A percentile compares a stretch with the other conserved stretches of the same genome.
These are phyloP conservation scores for Aegithalos caudatus DNA, from an alignment of 2,113 vertebrate species.

Conservation along the genomic window DNA sequence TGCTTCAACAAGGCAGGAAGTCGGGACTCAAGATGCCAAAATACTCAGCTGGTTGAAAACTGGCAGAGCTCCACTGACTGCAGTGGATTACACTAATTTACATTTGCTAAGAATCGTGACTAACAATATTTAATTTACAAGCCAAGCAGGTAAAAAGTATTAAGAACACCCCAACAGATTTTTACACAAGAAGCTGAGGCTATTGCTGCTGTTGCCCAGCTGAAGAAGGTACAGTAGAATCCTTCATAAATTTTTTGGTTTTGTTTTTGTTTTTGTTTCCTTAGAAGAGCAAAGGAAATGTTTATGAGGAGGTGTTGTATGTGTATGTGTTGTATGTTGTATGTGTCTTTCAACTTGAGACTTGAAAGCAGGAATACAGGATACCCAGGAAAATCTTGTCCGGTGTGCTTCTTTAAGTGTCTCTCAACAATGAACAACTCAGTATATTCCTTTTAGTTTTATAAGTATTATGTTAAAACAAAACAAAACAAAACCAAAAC, in stretches of 20 bases:
- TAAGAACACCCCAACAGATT: rapidly evolving
- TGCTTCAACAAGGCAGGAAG: background rate
- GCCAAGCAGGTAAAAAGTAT: background rate
- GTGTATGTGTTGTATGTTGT: too few relatives aligned
- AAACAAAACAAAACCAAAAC: background rate
- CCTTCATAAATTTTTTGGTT: too few relatives aligned
- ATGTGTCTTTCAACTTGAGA: background rate
- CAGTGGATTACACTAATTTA: background rate
- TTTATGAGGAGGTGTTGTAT: background rate
- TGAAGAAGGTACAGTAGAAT: too few relatives aligned
- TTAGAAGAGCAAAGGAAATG: background rate
- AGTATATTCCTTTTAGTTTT: background rate
- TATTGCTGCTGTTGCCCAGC: background rate
- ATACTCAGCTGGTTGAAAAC: conserved; percentile 16
- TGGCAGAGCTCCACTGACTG: background rate
- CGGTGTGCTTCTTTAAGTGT: background rate
- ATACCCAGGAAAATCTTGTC: background rate
- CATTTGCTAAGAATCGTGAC: background rate
- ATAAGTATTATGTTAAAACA: background rate
- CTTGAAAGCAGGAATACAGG: background rate
- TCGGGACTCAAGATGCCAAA: background rate
- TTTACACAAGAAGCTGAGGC: background rate
- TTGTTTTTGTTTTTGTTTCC: too few relatives aligned
- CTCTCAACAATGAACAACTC: background rate
- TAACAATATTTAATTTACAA: background rate